Percentiles rank a stretch among this genome's conserved stretches.
Evolutionary conservation across 2,113 vertebrate genomes (phyloP).

Genomic region (Blennius ocellaris): DNA sequence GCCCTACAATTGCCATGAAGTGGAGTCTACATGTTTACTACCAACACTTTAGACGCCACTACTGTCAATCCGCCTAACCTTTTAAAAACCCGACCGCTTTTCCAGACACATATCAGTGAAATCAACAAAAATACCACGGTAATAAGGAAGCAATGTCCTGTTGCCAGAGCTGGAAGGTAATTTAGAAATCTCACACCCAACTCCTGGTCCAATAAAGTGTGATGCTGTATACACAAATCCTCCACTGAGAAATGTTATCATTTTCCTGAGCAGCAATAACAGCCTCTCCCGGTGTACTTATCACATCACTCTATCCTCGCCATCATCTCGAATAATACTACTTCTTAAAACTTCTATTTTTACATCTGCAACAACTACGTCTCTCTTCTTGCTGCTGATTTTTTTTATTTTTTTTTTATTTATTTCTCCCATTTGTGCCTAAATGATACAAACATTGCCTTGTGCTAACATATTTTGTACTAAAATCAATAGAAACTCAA

Average conservation of each 20-base stretch:
- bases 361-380: background rate
- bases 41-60: slow-evolving; percentile 15
- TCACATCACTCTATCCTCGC: slow-evolving; percentile 51
- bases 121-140: slow-evolving; percentile 25
- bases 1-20: slow-evolving; percentile 6
- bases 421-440: background rate
- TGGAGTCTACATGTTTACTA: slow-evolving; percentile 16
- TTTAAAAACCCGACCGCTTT: background rate
- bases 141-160: slow-evolving; percentile 28
- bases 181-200: slow-evolving; percentile 41
- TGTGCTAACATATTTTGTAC: background rate
- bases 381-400: slow-evolving; percentile 3
- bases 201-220: slow-evolving; percentile 53
- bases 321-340: slow-evolving; percentile 61
- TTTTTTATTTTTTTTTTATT: background rate
- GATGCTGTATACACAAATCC: slow-evolving; percentile 55
- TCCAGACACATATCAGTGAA: slow-evolving; percentile 4
- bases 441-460: slow-evolving; percentile 1
- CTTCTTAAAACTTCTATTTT: slow-evolving; percentile 60
- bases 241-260: slow-evolving; percentile 61
- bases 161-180: slow-evolving; percentile 32
- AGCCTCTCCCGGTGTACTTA: slow-evolving; percentile 52
- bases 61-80: slow-evolving; percentile 10
- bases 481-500: no score
- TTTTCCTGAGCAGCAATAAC: slow-evolving; percentile 63